Percentiles rank a stretch among this genome's conserved stretches.
Conservation (phyloP, 2,888 invertebrate species). For the Agrilus mali region DNA sequence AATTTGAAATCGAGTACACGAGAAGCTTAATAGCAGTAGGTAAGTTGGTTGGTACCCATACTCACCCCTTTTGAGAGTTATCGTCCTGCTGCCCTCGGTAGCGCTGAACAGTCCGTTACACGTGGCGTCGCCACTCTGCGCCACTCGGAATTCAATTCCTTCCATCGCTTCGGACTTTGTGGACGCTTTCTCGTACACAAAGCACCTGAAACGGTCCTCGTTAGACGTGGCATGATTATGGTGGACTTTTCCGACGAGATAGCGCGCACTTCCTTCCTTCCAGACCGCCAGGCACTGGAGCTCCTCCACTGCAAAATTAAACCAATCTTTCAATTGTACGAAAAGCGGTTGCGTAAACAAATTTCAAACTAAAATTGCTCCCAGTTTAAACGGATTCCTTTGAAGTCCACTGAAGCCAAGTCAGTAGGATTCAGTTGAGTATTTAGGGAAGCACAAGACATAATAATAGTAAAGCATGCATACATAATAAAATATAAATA, state of each 20-base stretch:
- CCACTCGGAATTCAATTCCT: conserved; percentile 51
- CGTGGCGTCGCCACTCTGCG: conserved; percentile 86
- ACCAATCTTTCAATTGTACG: not conserved
- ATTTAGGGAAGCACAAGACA: no score
- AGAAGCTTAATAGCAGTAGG: not conserved
- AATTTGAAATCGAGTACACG: no score
- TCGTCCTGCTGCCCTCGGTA: conserved; percentile 72
- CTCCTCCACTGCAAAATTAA: conserved; percentile 63
- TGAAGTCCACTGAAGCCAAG: no score
- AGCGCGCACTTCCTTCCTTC: conserved; percentile 88
- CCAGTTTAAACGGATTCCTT: no score
- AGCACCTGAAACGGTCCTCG: conserved; percentile 89
- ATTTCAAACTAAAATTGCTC: no score
- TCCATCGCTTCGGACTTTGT: conserved; percentile 28
- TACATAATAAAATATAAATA: no score
- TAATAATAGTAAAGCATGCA: no score
- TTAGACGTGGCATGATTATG: conserved; percentile 83
- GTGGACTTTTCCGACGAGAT: conserved; percentile 80
- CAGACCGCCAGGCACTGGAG: conserved; percentile 82
- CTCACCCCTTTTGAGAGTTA: conserved; percentile 67
- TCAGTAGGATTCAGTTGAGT: no score
- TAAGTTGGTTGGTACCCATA: conserved; percentile 21
- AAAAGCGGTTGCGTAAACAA: no score
- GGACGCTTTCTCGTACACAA: conserved; percentile 80
- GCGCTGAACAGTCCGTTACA: conserved; percentile 88